A percentile compares a stretch with the other conserved stretches of the same genome.
phyloP scores from a whole-genome alignment of 2,888 invertebrate species.

The Caradrina clavipalpis region DNA sequence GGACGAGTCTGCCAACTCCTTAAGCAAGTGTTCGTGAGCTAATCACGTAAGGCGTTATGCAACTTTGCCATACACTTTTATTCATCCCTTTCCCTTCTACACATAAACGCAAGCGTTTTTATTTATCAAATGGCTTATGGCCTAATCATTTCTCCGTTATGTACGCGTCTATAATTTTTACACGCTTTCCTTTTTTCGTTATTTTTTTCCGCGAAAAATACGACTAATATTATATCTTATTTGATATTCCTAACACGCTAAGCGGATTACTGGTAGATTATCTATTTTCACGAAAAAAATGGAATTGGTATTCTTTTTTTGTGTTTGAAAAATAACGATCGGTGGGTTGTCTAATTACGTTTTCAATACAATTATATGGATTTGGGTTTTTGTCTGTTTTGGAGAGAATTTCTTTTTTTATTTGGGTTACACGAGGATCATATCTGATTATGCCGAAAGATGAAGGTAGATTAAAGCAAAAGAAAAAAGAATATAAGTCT shows the following conservation, averaged over 20 bases:
- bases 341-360: slow-evolving; percentile 8
- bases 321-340: slow-evolving; percentile 1
- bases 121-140: slow-evolving; percentile 35
- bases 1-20: too few relatives aligned
- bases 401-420: neutral
- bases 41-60: neutral
- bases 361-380: slow-evolving; percentile 4
- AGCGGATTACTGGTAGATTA: slow-evolving; percentile 49
- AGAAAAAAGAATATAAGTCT: neutral
- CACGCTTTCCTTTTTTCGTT: slow-evolving; percentile 21
- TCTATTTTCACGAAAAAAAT: slow-evolving; percentile 23
- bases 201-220: slow-evolving; percentile 16
- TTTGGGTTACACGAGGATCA: neutral
- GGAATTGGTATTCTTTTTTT: slow-evolving; percentile 13
- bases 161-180: slow-evolving; percentile 36
- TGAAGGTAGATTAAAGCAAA: neutral
- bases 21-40: neutral
- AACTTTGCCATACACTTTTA: slow-evolving; percentile 8
- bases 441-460: neutral
- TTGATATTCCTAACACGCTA: slow-evolving; percentile 52
- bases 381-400: neutral
- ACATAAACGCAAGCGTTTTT: slow-evolving; percentile 27
- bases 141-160: slow-evolving; percentile 38
- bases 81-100: neutral
- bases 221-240: slow-evolving; percentile 37